Evolutionary conservation across 2,888 invertebrate species (phyloP).

Genomic region (Melanotus villosus): DNA sequence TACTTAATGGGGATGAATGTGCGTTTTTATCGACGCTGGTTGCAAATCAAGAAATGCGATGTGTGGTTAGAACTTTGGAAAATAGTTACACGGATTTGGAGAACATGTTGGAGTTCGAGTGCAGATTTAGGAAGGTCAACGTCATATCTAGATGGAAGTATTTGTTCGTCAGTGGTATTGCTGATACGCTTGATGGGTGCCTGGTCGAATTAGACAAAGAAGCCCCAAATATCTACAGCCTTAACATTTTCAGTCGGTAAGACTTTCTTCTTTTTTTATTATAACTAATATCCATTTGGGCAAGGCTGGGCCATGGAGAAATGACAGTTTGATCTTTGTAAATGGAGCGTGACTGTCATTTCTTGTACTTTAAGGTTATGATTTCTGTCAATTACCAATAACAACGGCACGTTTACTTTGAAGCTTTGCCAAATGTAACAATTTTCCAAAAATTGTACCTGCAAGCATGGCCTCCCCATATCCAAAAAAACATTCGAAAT

Average conservation of each 20-base stretch:
- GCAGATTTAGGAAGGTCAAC: slow-evolving; percentile 49
- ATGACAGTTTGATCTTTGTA: too few relatives aligned
- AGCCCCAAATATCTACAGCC: slow-evolving; percentile 16
- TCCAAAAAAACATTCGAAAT: too few relatives aligned
- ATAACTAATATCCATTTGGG: too few relatives aligned
- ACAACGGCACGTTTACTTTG: too few relatives aligned
- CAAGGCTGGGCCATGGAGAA: too few relatives aligned
- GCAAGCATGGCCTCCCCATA: too few relatives aligned
- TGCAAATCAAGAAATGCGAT: slow-evolving; percentile 49
- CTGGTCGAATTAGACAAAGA: slow-evolving; percentile 49
- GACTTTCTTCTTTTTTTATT: too few relatives aligned
- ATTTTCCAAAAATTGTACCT: too few relatives aligned
- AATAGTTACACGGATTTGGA: slow-evolving; percentile 44
- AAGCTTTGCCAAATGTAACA: too few relatives aligned
- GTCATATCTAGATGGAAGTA: slow-evolving; percentile 47
- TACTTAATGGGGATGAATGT: slow-evolving; percentile 49
- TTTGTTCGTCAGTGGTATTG: slow-evolving; percentile 54
- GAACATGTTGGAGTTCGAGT: slow-evolving; percentile 59
- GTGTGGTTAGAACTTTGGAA: slow-evolving; percentile 48
- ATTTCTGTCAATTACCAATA: too few relatives aligned
- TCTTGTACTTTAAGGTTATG: too few relatives aligned
- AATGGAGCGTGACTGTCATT: too few relatives aligned
- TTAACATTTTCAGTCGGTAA: slow-evolving; percentile 33
- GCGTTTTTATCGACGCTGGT: slow-evolving; percentile 52
- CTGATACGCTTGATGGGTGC: slow-evolving; percentile 53